Conservation (phyloP, 2,888 invertebrate species). For the Mesochorus sp. region DNA sequence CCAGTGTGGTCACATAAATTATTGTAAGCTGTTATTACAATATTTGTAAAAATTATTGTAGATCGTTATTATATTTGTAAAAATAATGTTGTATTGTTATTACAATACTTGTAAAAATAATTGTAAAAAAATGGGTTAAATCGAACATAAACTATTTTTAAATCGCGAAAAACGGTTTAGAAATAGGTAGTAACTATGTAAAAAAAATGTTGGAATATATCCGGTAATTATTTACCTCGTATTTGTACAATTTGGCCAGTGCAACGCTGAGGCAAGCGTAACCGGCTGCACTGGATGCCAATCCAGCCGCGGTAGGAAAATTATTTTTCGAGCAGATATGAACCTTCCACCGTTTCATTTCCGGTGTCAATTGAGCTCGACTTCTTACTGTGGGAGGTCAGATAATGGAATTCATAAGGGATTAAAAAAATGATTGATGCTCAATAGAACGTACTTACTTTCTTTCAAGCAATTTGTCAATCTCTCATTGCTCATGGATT, state of each 20-base stretch:
- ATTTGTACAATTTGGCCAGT: constrained; percentile 89
- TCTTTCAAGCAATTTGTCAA: constrained; percentile 89
- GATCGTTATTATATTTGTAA: no score
- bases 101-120: no score
- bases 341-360: constrained; percentile 87
- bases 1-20: no score
- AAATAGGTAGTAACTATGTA: no score
- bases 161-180: no score
- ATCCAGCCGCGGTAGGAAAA: constrained; percentile 98
- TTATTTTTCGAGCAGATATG: constrained; percentile 96
- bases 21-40: no score
- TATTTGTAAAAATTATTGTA: no score
- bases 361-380: constrained; percentile 78
- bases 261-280: constrained; percentile 92
- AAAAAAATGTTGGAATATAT: background rate
- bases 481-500: constrained; percentile 88
- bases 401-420: constrained; percentile 5
- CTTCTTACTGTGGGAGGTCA: constrained; percentile 82
- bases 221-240: constrained; percentile 82
- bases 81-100: no score
- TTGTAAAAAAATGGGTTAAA: no score
- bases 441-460: constrained; percentile 83
- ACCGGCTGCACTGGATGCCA: constrained; percentile 99
- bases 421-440: background rate
- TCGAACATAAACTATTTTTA: no score